Conservation (phyloP, 2,113 vertebrate genomes). For the Xiphias gladius region DNA sequence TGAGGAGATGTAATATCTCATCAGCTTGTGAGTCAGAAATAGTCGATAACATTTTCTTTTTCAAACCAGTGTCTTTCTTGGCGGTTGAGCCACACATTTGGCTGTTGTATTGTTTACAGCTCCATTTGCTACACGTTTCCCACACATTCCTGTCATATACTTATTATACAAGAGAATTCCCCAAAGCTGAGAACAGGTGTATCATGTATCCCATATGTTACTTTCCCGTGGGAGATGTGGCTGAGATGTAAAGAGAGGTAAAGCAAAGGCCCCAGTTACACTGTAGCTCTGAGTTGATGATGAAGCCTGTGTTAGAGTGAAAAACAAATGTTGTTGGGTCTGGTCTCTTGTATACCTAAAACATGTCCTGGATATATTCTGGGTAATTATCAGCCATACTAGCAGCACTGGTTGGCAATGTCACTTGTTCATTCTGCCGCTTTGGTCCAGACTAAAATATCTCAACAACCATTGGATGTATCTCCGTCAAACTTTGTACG, state of each 20-base stretch:
- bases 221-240: constrained; percentile 54
- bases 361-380: neutral
- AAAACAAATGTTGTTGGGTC: too few species aligned
- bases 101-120: constrained; percentile 19
- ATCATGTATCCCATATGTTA: constrained; percentile 47
- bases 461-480: neutral
- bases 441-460: neutral
- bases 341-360: too few species aligned
- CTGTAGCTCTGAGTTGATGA: neutral
- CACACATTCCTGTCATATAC: constrained; percentile 68
- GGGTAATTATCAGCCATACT: neutral
- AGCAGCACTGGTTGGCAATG: neutral
- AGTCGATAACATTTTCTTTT: neutral
- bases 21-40: neutral
- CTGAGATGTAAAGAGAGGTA: constrained; percentile 8
- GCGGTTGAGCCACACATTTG: neutral
- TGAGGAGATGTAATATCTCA: neutral
- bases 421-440: neutral
- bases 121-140: constrained; percentile 40
- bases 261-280: neutral
- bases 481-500: neutral
- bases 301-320: neutral
- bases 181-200: constrained; percentile 46
- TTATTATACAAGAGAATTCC: constrained; percentile 11
- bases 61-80: constrained; percentile 17